These are phyloP conservation scores for Pontoporia blainvillei DNA, from an alignment of 2,113 vertebrate species.

Conservation along the genomic window DNA sequence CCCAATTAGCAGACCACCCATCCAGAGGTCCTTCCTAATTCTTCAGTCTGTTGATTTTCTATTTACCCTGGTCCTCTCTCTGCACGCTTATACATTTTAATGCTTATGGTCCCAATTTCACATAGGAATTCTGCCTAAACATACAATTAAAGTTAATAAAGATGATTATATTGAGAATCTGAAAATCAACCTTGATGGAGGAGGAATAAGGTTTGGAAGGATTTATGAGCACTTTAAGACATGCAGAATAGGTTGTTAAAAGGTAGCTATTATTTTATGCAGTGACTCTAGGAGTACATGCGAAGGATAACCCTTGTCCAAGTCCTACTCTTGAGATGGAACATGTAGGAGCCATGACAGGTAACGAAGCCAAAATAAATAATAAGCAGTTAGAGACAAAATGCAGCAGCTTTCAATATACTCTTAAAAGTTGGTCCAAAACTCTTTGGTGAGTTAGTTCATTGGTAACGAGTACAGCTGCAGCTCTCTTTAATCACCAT, in stretches of 20 bases:
- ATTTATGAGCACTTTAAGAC: background rate
- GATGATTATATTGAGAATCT: background rate
- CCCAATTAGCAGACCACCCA: background rate
- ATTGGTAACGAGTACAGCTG: background rate
- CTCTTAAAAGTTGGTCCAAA: background rate
- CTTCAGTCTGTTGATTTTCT: background rate
- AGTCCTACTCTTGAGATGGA: background rate
- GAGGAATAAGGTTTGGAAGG: background rate
- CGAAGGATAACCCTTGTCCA: background rate
- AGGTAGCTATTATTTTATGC: background rate
- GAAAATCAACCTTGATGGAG: background rate
- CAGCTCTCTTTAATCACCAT: background rate
- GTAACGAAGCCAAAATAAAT: background rate
- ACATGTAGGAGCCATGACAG: background rate
- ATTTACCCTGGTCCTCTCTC: background rate
- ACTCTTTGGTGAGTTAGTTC: background rate
- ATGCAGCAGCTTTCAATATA: background rate
- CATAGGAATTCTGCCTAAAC: background rate
- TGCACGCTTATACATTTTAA: background rate
- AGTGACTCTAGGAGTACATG: background rate
- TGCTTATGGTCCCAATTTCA: background rate
- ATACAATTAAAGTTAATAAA: background rate
- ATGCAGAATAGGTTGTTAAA: background rate
- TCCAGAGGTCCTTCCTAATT: background rate
- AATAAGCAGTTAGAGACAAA: background rate